Base-by-base conservation (phyloP, 2,888 invertebrate genomes). In the Cepaea hortensis region DNA sequence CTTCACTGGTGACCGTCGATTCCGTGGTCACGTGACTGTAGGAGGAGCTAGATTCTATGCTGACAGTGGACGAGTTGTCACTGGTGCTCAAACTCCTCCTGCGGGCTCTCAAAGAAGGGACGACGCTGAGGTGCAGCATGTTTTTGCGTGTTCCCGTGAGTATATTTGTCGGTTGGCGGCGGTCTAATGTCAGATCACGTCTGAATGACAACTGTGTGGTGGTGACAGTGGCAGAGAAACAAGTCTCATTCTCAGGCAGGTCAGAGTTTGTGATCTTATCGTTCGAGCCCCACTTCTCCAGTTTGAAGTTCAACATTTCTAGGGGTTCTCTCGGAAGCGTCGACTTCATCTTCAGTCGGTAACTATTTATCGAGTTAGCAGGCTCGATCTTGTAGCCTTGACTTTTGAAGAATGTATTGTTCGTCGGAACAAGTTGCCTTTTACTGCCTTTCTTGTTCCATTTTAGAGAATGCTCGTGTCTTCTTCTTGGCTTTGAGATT, bases 241-340 rank as follows among this genome's bases (percentile, higher is more conserved):
- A 35, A 4, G 62, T 79, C 35, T 79, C 79, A 3, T 79, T 4
- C 11, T 23, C n/a, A 20, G 23, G 9, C 3, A 20, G 15, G 20
- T 79, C 13, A 15, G 46, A 62, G 13, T 11, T 13, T 50, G 13
- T 48, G 15, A 23, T 55, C 50, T 13, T 18, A 15, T 79, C 46
- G 3, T 23, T 5, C 3, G 62, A 35, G 62, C 62, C 62, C 79
- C 79, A 62, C 62, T 3, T 23, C n/a, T 79, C 62, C 5, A 79
- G 23, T 79, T 79, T 79, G 35, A 79, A 79, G 18, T 62, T 62
- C 13, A 79, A 15, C 79, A 79, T 79, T 18, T 79, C 15, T 35
- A 62, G n/a, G 0, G 79, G 62, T 15, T 79, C 79, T 79, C 62
- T 62, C 9, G 79, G 62, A 15, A 79, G 61, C 3, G 20, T 61